phyloP scores from a whole-genome alignment of 2,113 vertebrate genomes.

The Paradisaea rubra region DNA sequence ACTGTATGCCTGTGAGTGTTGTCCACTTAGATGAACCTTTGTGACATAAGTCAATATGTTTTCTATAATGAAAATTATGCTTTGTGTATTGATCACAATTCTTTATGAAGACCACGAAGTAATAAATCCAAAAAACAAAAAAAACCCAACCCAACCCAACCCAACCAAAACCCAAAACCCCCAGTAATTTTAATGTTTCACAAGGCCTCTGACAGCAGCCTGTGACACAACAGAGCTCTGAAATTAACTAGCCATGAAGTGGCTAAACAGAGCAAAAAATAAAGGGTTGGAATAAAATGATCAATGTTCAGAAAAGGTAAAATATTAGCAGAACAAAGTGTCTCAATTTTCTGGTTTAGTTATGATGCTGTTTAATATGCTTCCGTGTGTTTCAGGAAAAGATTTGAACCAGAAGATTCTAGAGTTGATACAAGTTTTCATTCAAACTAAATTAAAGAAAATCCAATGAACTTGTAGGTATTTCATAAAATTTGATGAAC shows the following conservation, averaged over 20 bases:
- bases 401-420: not conserved
- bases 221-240: not conserved
- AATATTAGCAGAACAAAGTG: not conserved
- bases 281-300: not conserved
- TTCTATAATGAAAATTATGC: not conserved
- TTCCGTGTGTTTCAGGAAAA: not conserved
- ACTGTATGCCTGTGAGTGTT: not conserved
- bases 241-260: not conserved
- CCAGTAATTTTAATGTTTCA: not conserved
- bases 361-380: not conserved
- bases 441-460: not conserved
- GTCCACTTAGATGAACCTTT: not conserved
- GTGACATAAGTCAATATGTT: not conserved
- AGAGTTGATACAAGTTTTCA: not conserved
- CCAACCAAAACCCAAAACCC: accelerated
- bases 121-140: not conserved
- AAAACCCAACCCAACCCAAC: not conserved
- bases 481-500: not conserved
- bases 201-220: not conserved
- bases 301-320: not conserved
- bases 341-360: not conserved
- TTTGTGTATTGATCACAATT: not conserved
- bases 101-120: not conserved
- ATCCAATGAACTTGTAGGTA: not conserved
- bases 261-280: not conserved